Evolutionary conservation across 2,888 invertebrate species (phyloP), one percentile per base, ranked within the genome.

Genomic region (Beris morrisii): DNA sequence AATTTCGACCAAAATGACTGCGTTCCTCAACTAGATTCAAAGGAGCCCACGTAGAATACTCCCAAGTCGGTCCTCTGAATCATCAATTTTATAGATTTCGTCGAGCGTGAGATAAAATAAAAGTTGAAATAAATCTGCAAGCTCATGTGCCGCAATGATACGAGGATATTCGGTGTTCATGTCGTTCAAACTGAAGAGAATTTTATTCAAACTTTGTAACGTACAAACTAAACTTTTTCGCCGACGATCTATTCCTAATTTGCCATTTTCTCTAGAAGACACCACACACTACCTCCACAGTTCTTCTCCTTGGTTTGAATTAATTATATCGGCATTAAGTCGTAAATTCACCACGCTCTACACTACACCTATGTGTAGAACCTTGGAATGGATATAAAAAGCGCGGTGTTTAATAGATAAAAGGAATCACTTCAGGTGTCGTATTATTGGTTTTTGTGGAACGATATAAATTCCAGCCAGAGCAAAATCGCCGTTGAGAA

Each of bases 31-130:
- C 13, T 13, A 22, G 22, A 22, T 22, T 13, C 5, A 56, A 56
- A 38, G 38, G 38, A 38, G 5, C 38, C 38, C 38, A 38, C 38
- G 38, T 22, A 22, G 22, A 38, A 38, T 9, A 38, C 54, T 12
- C 28, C 13, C 22, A 22, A 22, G 22, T 22, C 22, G 22, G 22
- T 22, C 13, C 38, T 43, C 44, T 56, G 56, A 56, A 56, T 56
- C 56, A 56, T 56, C 56, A 56, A n/a, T 56, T 56, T 22, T 43
- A 56, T 15, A 31, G 56, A 43, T 22, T 56, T 56, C 56, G 43
- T 56, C 9, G 43, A 56, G 22, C 31, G 30, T 31, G 56, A 56
- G 56, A 56, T 56, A 56, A 30, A 56, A 22, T 22, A 22, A 43
- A 56, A 56, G 56, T 44, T 56, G 13, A 43, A 30, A 31, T 13